Evolutionary conservation across 2,888 invertebrate genomes (phyloP), one percentile per base, ranked within the genome.

Genomic region (Entomobrya proxima): DNA sequence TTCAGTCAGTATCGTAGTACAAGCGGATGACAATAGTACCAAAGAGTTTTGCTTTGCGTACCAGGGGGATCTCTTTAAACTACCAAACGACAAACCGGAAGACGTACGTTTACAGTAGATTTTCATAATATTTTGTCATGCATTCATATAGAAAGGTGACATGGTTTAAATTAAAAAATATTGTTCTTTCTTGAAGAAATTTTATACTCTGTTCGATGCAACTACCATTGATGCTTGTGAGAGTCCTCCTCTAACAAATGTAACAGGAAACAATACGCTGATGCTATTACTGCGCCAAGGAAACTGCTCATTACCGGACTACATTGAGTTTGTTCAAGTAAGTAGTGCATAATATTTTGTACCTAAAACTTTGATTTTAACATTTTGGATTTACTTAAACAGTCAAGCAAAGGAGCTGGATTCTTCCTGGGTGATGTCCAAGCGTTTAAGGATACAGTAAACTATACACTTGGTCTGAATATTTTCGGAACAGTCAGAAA

Each of bases 31-130:
- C 18, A 82, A 82, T 67, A 55, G n/a, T 11, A 72, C 72, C 7
- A 18, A 76, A 21, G 88, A 88, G 21, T 81, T 88, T 52, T 89
- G 89, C 67, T 86, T 89, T 61, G 44, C 80, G 2, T 89, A 86
- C 58, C 85, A 86, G 15, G 32, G 75, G 5, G 55, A 87, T 35
- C 24, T 78, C 5, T 89, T 86, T 44, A 44, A 24, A 15, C 37
- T 89, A 2, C 85, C 87, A 40, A 64, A 30, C 9, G 75, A n/a
- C n/a, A n/a, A 72, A 67, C 72, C 81, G 15, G 64, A 82, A 77
- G 67, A 40, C 21, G 50, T 37, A 64, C 61, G 52, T 4, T 30
- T 35, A 44, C 30, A 58, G n/a, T 18, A 24, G 15, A 24, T 24
- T 18, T 67, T 15, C 24, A 35, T 24, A 50, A 47, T 44, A 24